Conservation (phyloP, 1,140 invertebrate species). For the Hyles euphorbiae region DNA sequence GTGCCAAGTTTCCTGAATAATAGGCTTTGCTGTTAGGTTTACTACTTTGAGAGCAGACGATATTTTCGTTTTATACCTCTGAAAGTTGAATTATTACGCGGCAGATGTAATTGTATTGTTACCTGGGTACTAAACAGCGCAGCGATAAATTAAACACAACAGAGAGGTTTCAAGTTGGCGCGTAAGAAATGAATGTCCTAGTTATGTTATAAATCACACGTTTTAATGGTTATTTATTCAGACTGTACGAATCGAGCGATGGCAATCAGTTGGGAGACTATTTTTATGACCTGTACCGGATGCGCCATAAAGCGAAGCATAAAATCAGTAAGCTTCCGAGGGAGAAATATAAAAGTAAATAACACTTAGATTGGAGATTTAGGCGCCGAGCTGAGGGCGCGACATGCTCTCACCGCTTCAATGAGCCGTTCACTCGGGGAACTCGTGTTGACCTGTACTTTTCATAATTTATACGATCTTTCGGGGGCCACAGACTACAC, state of each 20-base stretch:
- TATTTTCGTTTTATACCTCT: no score
- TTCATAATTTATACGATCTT: slow-evolving; percentile 12
- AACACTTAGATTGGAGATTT: slow-evolving; percentile 60
- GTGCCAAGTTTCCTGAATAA: no score
- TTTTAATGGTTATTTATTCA: slow-evolving; percentile 61
- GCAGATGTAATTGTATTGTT: slow-evolving; percentile 8
- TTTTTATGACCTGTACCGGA: slow-evolving; percentile 64
- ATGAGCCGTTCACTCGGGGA: slow-evolving; percentile 25
- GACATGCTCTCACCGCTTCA: slow-evolving; percentile 23
- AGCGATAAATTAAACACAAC: slow-evolving; percentile 6
- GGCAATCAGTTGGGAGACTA: slow-evolving; percentile 62
- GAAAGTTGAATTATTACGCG: no score
- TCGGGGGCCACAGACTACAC: background rate
- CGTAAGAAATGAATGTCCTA: slow-evolving; percentile 23
- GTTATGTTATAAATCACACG: slow-evolving; percentile 32
- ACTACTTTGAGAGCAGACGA: no score
- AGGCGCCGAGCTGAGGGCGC: slow-evolving; percentile 23
- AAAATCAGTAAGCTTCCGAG: slow-evolving; percentile 60
- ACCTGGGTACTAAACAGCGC: slow-evolving; percentile 4
- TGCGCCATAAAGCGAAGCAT: slow-evolving; percentile 61
- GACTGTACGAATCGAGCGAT: slow-evolving; percentile 44
- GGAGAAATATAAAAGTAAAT: slow-evolving; percentile 64
- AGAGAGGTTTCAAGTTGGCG: slow-evolving; percentile 3
- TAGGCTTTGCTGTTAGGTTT: no score
- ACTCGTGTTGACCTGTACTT: slow-evolving; percentile 24